Base-by-base conservation (phyloP, 1,140 invertebrate species). In the Heliconius eleuchia region DNA sequence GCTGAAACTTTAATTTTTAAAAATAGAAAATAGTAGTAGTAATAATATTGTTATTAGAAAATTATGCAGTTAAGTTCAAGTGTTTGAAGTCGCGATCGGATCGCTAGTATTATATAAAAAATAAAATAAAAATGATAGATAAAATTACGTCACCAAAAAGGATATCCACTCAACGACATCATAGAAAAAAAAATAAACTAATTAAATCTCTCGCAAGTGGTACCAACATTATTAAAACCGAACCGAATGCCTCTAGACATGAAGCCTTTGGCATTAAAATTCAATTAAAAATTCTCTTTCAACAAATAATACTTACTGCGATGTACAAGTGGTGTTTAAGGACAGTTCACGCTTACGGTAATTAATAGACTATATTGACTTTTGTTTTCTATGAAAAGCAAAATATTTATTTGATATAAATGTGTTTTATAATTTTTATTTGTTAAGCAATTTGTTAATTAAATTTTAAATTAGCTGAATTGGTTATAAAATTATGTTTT, bases 251-350 rank as follows among this genome's bases (percentile, higher is more conserved):
- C 57, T 27, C 57, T 66, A 66, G 57, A 66, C 23, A 66, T 66
- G 23, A 66, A 23, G 57, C 57, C 57, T 66, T 66, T 66, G 57
- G 57, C 57, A 66, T 66, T 66, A 66, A 27, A 23, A 66, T 66
- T 66, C 57, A 66, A 66, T 66, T 66, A 27, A 66, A 66, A 66
- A 66, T 66, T 66, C 57, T 66, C 57, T 66, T 66, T 66, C 57
- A 66, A 66, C 57, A 66, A 66, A 66, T 66, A 66, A 66, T 66
- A 66, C 57, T 66, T 66, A 66, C 57, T 66, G 57, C 57, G 23
- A 27, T 66, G 57, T 66, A 66, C 57, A 66, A 66, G 57, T 66
- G 30, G 57, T 66, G 0, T 23, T 66, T 66, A 66, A 66, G n/a
- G 57, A 66, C 23, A 57, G 55, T 66, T 66, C 57, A 66, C 57